Base-by-base conservation (phyloP, 2,888 invertebrate genomes). In the Loripinus fragilis region DNA sequence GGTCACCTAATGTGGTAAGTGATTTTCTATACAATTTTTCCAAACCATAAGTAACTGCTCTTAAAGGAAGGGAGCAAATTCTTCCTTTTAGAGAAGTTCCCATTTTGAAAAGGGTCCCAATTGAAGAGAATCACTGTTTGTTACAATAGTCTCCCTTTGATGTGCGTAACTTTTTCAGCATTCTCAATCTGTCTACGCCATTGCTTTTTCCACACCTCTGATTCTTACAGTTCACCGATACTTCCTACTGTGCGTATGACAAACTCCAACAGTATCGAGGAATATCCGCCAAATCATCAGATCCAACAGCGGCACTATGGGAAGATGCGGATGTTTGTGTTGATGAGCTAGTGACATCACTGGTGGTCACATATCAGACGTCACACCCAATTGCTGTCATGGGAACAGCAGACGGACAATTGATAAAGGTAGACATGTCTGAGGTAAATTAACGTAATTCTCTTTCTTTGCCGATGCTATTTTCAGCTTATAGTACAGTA, bases 301-400 rank as follows among this genome's bases (percentile, higher is more conserved):
- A 78, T 33, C 41, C 64, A 7, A 38, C 30, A 5, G 79, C 83
- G 0, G 73, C 74, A 8, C 48, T 83, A 12, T 48, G 25, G 8
- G 35, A 55, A 23, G 64, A 67, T 33, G 83, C 83, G 0, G 75
- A 71, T 42, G 52, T 83, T 0, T 83, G 83, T 67, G 35, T 83
- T 5, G 77, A 80, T 41, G 74, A 85, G 42, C 75, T 81, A 45
- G 67, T 81, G 10, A 71, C 79, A 1, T 30, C 84, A 3, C 15
- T 85, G 2, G 69, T 74, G 0, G 23, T 72, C 38, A 81, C 78
- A 5, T 38, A 41, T 25, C 84, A 85, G 50, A n/a, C 42, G 3
- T 28, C 48, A 20, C 84, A 85, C 50, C 81, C 84, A 50, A 80
- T 85, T 20, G 80, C 76, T 17, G 76, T 85, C 1, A 48, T 85